Base-by-base conservation (phyloP, 2,888 invertebrate genomes). In the Andrena hattorfiana region DNA sequence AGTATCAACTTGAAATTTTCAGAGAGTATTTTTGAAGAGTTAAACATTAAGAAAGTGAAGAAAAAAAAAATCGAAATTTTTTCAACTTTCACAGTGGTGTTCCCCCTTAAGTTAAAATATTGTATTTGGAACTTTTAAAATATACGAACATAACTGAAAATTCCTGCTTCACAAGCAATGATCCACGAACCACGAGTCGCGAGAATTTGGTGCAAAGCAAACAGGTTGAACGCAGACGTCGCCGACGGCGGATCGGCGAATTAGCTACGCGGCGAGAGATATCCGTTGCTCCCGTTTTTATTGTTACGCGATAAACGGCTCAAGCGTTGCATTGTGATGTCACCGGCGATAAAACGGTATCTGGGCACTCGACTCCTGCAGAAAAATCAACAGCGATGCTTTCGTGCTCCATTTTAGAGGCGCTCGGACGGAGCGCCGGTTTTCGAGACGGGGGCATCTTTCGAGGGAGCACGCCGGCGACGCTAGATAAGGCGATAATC, bases 341-440 rank as follows among this genome's bases (percentile, higher is more conserved):
- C 85, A 85, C 71, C n/a, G 62, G 35, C 62, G 85, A 80, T 84
- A 84, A 85, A 85, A n/a, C 80, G 51, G 69, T 84, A 84, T 84
- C 84, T 49, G 48, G 30, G 48, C 73, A 62, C 66, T 83, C 73
- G 68, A 69, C 54, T 67, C n/a, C 35, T 8, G 63, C 62, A 51
- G 74, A 72, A 59, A 49, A 82, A 73, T 51, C 54, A 32, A 60
- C 48, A 35, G 5, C 35, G 51, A 32, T 20, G 59, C 5, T 51
- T 66, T 66, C 54, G 51, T 56, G 66, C 35, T 59, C 60, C 67
- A 42, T 72, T 74, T 70, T 49, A 30, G 35, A 23, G 54, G 23
- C 20, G 42, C 23, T 63, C 42, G 32, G 10, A 28, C 13, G 48
- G 59, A 49, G 71, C 49, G 54, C 56, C 32, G 63, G 42, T 42